A percentile compares a stretch with the other conserved stretches of the same genome.
Evolutionary conservation across 2,113 vertebrate species (phyloP).

Genomic region (Gnathonemus echidnorhynchus): DNA sequence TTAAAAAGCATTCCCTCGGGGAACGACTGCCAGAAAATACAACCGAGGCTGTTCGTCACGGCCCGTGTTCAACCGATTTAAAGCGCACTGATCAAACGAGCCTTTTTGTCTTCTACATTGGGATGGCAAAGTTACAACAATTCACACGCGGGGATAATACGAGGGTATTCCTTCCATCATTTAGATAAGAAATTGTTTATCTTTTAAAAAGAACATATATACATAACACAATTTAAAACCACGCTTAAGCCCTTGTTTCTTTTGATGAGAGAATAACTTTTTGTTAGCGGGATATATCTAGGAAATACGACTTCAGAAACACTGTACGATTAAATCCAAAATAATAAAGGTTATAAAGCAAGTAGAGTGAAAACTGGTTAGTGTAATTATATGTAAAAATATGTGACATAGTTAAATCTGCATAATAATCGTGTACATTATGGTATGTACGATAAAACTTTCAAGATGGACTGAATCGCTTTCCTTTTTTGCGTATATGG

Average conservation of each 20-base stretch:
- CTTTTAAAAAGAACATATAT: not conserved
- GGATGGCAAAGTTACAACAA: conserved; percentile 49
- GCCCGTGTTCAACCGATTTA: conserved; percentile 68
- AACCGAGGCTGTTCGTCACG: conserved; percentile 67
- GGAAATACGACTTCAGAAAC: not conserved
- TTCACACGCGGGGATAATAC: not conserved
- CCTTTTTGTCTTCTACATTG: conserved; percentile 64
- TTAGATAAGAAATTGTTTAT: not conserved
- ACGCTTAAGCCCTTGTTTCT: not conserved
- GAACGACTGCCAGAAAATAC: conserved; percentile 63
- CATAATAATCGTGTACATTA: not conserved
- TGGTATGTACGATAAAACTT: not conserved
- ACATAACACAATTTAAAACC: not conserved
- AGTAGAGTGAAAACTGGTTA: not conserved
- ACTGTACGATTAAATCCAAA: not conserved
- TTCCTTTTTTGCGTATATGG: not conserved
- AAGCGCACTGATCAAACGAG: conserved; percentile 69
- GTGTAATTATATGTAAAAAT: not conserved
- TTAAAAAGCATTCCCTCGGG: conserved; percentile 66
- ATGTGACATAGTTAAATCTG: not conserved
- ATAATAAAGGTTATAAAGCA: not conserved
- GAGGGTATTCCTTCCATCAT: not conserved
- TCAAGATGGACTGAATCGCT: not conserved
- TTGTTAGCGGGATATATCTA: not conserved
- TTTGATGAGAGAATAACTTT: not conserved